Percentiles rank a stretch among this genome's conserved stretches.
Conservation (phyloP, 2,113 vertebrate species). For the Charadrius vociferus region DNA sequence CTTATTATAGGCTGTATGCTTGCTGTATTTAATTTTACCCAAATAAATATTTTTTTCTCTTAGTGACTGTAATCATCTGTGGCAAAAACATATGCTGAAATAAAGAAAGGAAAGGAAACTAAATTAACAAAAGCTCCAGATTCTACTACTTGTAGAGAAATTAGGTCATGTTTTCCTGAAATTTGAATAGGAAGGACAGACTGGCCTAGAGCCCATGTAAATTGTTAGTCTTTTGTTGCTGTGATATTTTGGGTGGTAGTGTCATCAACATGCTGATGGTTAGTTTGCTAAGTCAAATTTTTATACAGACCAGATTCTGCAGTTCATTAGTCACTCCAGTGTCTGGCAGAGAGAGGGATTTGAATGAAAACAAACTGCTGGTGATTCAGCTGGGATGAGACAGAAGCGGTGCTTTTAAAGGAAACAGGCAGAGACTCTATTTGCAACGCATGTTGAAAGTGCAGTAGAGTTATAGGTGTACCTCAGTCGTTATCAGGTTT, state of each 20-base stretch:
- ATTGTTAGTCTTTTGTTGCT: conserved; percentile 46
- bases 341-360: conserved; percentile 20
- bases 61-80: neutral
- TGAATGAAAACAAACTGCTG: conserved; percentile 13
- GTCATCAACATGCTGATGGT: conserved; percentile 43
- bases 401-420: neutral
- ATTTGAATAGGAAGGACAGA: conserved; percentile 34
- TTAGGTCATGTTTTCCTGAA: conserved; percentile 26
- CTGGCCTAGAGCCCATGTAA: conserved; percentile 7
- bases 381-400: conserved; percentile 15
- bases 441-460: neutral
- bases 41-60: neutral
- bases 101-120: neutral
- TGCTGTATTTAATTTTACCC: neutral
- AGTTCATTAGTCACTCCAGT: conserved; percentile 25
- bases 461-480: neutral
- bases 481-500: neutral
- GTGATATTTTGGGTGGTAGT: conserved; percentile 42
- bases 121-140: neutral
- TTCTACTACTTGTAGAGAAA: neutral
- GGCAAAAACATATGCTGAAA: neutral
- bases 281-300: conserved; percentile 51
- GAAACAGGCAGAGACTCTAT: neutral
- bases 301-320: conserved; percentile 30
- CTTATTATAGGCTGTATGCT: neutral